Evolutionary conservation across 2,113 vertebrate species (phyloP).

Genomic region (Aleadryas rufinucha): DNA sequence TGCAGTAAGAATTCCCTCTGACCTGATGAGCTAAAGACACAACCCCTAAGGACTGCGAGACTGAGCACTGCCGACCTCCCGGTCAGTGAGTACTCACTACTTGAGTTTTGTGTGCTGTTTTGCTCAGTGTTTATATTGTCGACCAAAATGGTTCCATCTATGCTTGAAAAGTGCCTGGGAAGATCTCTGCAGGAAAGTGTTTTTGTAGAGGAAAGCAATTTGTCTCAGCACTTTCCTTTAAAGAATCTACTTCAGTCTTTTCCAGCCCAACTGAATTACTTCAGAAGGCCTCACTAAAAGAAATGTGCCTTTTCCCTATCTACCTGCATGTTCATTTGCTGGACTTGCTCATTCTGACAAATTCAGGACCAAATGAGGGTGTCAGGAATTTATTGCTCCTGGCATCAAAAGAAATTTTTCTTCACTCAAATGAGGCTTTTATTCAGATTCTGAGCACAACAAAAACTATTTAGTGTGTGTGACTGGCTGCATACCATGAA

Average conservation of each 20-base stretch:
- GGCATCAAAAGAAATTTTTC: background rate
- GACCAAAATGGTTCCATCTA: slow-evolving; percentile 7
- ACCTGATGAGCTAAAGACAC: background rate
- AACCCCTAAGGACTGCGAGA: background rate
- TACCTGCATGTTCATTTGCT: background rate
- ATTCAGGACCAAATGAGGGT: background rate
- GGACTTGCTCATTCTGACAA: background rate
- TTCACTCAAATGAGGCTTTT: background rate
- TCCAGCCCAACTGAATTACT: background rate
- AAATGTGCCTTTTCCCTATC: background rate
- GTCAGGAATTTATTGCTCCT: background rate
- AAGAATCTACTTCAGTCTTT: slow-evolving; percentile 10
- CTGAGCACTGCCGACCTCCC: background rate
- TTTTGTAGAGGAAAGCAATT: slow-evolving; percentile 48
- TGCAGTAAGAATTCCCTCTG: background rate
- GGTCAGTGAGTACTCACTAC: slow-evolving; percentile 61
- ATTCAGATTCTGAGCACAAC: background rate
- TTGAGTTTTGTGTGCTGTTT: background rate
- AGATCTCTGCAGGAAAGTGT: slow-evolving; percentile 34
- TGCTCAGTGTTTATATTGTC: background rate
- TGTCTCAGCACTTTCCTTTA: slow-evolving; percentile 28
- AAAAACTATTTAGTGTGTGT: background rate
- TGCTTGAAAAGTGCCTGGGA: slow-evolving; percentile 14
- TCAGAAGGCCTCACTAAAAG: background rate
- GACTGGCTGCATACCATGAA: background rate